phyloP scores from a whole-genome alignment of 2,797 vertebrate species.

The Chelon auratus region DNA sequence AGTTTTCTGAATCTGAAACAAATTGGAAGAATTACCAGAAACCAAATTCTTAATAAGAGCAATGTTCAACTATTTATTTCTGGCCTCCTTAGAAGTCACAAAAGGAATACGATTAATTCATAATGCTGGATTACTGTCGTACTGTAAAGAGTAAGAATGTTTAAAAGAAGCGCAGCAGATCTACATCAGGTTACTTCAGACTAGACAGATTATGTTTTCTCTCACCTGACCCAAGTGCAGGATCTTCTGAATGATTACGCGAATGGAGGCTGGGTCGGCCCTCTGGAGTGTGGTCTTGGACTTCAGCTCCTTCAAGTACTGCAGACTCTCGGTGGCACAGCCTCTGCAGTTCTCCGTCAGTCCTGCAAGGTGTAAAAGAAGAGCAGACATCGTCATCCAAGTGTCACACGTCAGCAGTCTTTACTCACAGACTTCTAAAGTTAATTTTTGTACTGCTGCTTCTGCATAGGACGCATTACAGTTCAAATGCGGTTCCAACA shows the following conservation, averaged over 20 bases:
- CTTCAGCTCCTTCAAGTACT: slow-evolving; percentile 87
- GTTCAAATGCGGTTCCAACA: too few species aligned
- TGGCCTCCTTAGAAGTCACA: background rate
- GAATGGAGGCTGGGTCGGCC: slow-evolving; percentile 84
- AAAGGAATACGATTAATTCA: background rate
- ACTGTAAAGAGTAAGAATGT: background rate
- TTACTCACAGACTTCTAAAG: background rate
- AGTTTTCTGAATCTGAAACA: too few species aligned
- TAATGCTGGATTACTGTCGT: background rate
- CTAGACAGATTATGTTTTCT: background rate
- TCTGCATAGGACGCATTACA: background rate
- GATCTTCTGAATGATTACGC: slow-evolving; percentile 82
- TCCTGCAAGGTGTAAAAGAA: slow-evolving; percentile 76
- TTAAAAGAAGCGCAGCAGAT: slow-evolving; percentile 4
- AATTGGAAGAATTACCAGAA: background rate
- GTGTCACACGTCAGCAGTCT: background rate
- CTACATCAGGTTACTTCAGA: background rate
- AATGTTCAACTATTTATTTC: background rate
- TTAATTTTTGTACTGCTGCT: background rate
- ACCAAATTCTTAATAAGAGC: background rate
- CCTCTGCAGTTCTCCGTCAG: slow-evolving; percentile 89
- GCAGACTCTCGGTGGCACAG: slow-evolving; percentile 87
- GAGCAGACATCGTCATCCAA: background rate
- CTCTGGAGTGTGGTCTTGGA: slow-evolving; percentile 80
- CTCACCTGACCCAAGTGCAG: slow-evolving; percentile 91